Evolutionary conservation across 2,888 invertebrate genomes (phyloP), one percentile per base, ranked within the genome.

Genomic region (Sthenelais limicola): DNA sequence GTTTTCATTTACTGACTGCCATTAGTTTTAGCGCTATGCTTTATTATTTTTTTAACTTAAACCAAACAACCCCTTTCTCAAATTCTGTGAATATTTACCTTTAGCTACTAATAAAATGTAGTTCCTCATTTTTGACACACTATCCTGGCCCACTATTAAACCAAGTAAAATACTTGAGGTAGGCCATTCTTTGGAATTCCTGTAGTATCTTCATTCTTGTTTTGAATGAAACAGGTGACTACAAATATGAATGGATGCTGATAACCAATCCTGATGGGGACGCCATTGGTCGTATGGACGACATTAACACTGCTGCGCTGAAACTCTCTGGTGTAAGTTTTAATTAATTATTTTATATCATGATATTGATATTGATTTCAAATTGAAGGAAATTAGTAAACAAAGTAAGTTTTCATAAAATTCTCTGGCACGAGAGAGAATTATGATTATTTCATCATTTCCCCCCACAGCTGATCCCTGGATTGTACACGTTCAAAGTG

Each of bases 201-300:
- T n/a, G n/a, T n/a, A n/a, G n/a, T n/a, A n/a, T n/a, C n/a, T n/a
- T n/a, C n/a, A n/a, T n/a, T n/a, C n/a, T n/a, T n/a, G n/a, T n/a
- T n/a, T n/a, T 43, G 18, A 43, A 43, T 9, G 18, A 43, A 43
- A 43, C 49, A 74, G 82, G 82, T 73, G 93, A 92, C 84, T 97
- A 95, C 85, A 93, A 92, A 82, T 97, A 95, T 88, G 92, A 93
- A 32, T 97, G 97, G 97, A 93, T 92, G 24, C 90, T 96, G 35
- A 91, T 96, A 73, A 92, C 93, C 73, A 94, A 71, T 84, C 96
- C 96, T 0, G 93, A 93, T 26, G 85, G 84, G n/a, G 93, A 93
- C 24, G 91, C 91, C 88, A 92, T 93, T 74, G 92, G 93, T 71
- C 93, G 94, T 89, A 85, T 86, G 86, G 92, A 92, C 84, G 88